Base-by-base conservation (phyloP, 2,797 vertebrate genomes). In the Trematomus bernacchii region DNA sequence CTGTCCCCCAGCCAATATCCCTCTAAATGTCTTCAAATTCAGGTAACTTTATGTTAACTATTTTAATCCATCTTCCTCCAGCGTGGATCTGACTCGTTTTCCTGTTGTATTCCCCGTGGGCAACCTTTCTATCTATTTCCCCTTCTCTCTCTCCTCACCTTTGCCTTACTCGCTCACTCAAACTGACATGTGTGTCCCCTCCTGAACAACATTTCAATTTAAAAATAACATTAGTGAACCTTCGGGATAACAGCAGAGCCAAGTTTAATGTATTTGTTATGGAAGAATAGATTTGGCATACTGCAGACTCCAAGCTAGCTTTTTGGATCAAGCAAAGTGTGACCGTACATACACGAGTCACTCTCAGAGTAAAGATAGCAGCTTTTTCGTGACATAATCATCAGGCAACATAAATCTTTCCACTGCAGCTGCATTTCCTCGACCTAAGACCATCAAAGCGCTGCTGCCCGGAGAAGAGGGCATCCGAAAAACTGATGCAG, bases 11-110 rank as follows among this genome's bases (percentile, higher is more conserved):
- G 40, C 78, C 7, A 37, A 12, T 4, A 11, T 37, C 42, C 42
- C 53, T 73, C 44, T 44, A 47, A 54, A 79, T 67, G 11, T 77
- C 44, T 77, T 60, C 43, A 70, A 57, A 72, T 85, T 80, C 73
- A 84, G 59, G 14, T 69, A 88, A 86, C 64, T 58, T 16, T 67
- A 70, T 4, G 10, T 57, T 71, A 82, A 80, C 72, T 71, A 47
- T 75, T 71, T 85, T 46, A 82, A 88, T 90, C 84, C 84, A 85
- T 90, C 85, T 86, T 90, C 80, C 80, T 77, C 50, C 69, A 55
- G 66, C 27, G 1, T 30, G 33, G 61, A 83, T 57, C 15, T 82
- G 84, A 79, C 84, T 85, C 46, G 55, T 67, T 67, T 79, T 73
- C 78, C 74, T 70, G 65, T 73, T 78, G 76, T 77, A 76, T 72